phyloP scores from a whole-genome alignment of 92 coral and sea anemone genomes.

The Epizoanthus fatuus region DNA sequence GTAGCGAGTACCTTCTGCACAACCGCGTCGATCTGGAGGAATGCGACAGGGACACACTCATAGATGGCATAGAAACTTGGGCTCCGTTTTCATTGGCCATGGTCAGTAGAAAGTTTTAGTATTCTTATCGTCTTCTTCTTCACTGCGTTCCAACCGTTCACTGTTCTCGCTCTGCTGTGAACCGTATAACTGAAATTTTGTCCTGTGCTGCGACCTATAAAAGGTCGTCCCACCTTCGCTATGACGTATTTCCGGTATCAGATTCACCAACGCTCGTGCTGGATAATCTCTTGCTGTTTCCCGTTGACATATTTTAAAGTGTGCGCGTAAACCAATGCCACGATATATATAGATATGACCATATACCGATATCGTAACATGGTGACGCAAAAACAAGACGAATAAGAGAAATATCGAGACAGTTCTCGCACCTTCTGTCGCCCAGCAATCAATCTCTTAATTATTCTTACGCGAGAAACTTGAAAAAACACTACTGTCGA shows the following conservation, averaged over 20 bases:
- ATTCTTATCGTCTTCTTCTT: background rate
- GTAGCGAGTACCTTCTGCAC: conserved; percentile 24
- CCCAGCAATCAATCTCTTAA: too few species aligned
- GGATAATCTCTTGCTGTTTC: too few species aligned
- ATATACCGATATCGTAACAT: background rate
- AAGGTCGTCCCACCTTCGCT: background rate
- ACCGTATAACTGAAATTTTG: background rate
- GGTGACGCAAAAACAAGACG: background rate
- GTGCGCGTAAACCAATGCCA: background rate
- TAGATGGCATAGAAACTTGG: background rate
- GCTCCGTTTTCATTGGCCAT: background rate
- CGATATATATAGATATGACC: too few species aligned
- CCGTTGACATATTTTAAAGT: background rate
- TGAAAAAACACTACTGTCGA: too few species aligned
- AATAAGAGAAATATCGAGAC: background rate
- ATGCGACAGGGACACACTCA: background rate
- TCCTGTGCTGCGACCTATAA: background rate
- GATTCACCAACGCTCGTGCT: background rate
- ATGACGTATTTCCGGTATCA: conserved; percentile 14
- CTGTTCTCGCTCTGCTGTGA: background rate
- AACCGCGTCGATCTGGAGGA: conserved; percentile 12
- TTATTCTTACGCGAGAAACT: too few species aligned
- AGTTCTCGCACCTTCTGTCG: background rate
- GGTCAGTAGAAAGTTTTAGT: background rate
- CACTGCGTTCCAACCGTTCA: background rate